Evolutionary conservation across 2,797 vertebrate genomes (phyloP).

Genomic region (Loriculus beryllinus): DNA sequence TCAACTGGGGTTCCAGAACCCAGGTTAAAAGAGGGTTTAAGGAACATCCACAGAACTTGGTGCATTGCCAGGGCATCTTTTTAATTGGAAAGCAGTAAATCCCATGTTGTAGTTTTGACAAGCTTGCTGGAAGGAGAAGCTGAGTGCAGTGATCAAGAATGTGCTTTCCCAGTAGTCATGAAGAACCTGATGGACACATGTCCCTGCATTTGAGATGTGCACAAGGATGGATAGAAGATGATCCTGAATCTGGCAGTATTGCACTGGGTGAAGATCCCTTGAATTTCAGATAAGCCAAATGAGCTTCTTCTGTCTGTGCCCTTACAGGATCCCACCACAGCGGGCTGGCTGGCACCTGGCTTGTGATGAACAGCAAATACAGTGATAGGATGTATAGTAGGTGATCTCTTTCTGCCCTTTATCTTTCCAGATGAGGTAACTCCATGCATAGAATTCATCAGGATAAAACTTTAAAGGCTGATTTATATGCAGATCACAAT

Average conservation of each 20-base stretch:
- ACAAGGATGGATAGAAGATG: neutral
- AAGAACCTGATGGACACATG: neutral
- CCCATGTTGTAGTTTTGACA: accelerated
- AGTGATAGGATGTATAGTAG: neutral
- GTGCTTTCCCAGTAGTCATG: neutral
- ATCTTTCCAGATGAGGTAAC: neutral
- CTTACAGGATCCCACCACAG: neutral
- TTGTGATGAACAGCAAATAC: neutral
- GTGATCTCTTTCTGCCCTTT: neutral
- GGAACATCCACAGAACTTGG: neutral
- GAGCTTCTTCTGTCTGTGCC: neutral
- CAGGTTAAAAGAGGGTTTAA: neutral
- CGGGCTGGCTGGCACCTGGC: neutral
- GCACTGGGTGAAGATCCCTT: neutral
- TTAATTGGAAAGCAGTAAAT: neutral
- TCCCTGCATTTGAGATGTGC: neutral
- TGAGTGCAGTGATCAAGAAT: neutral
- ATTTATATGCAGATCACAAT: neutral
- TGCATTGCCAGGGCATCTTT: neutral
- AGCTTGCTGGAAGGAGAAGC: neutral
- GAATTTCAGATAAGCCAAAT: neutral
- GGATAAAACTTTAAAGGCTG: neutral
- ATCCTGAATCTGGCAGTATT: neutral
- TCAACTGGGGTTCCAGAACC: neutral
- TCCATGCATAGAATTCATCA: neutral